These are phyloP conservation scores for Phorcus lineatus DNA, from an alignment of 2,888 invertebrate genomes.

Conservation along the genomic window DNA sequence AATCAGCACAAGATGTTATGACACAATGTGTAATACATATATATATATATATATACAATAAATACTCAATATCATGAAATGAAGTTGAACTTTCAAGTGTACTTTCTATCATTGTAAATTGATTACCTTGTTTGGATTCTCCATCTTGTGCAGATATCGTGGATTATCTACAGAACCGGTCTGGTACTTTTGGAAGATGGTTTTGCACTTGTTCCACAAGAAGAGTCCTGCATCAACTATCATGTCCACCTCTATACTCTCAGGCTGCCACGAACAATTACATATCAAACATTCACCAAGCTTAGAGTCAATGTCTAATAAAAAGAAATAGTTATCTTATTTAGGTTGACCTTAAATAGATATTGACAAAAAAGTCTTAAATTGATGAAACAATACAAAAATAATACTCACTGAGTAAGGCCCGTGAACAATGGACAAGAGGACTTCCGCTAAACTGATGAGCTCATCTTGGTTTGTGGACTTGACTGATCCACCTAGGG, in stretches of 20 bases:
- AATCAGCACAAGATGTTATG: too few species aligned
- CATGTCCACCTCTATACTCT: constrained; percentile 71
- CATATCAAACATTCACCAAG: too few species aligned
- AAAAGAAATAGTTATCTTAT: too few species aligned
- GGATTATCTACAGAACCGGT: constrained; percentile 73
- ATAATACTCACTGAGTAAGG: constrained; percentile 59
- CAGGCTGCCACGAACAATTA: constrained; percentile 53
- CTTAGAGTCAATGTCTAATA: too few species aligned
- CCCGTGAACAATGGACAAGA: constrained; percentile 69
- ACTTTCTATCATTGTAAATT: too few species aligned
- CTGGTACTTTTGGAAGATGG: constrained; percentile 73
- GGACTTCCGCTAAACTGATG: constrained; percentile 67
- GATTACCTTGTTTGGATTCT: constrained; percentile 72
- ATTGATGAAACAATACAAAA: background rate
- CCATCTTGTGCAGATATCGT: constrained; percentile 73
- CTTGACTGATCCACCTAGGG: constrained; percentile 43
- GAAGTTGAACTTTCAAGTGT: too few species aligned
- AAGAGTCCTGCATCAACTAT: constrained; percentile 72
- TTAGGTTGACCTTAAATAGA: too few species aligned
- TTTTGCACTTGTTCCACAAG: constrained; percentile 74
- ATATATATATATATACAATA: too few species aligned
- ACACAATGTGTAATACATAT: too few species aligned
- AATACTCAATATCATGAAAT: too few species aligned
- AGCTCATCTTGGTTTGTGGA: constrained; percentile 66
- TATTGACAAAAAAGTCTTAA: too few species aligned